A percentile compares a stretch with the other conserved stretches of the same genome.
These are phyloP conservation scores for Aphaenogaster rudis DNA, from an alignment of 1,140 invertebrate genomes.

Conservation along the genomic window DNA sequence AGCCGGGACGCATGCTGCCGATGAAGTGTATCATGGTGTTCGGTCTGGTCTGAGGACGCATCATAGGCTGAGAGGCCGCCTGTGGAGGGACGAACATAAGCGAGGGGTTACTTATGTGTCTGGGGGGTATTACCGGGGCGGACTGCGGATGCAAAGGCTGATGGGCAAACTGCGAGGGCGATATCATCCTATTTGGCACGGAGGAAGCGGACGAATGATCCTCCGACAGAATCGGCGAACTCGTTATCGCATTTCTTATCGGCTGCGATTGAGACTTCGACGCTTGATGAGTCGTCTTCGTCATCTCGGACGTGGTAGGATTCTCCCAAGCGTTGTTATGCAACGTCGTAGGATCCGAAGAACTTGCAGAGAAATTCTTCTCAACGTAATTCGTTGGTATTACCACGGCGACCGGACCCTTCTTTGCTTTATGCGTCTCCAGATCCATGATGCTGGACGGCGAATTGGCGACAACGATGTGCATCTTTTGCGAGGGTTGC, in stretches of 20 bases:
- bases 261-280: conserved; percentile 47
- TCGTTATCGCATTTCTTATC: conserved; percentile 37
- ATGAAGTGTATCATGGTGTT: conserved; percentile 64
- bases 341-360: neutral
- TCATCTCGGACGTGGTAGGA: neutral
- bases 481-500: conserved; percentile 71
- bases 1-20: conserved; percentile 65
- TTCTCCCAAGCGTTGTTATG: neutral
- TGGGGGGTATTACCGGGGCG: neutral
- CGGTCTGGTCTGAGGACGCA: conserved; percentile 60
- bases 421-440: conserved; percentile 55
- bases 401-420: conserved; percentile 74
- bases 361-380: neutral
- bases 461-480: conserved; percentile 80
- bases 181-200: conserved; percentile 41
- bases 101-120: neutral
- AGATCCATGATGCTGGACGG: conserved; percentile 20
- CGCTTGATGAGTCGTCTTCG: neutral
- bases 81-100: conserved; percentile 59
- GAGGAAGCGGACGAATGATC: conserved; percentile 9
- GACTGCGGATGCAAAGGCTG: conserved; percentile 15
- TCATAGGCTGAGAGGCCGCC: conserved; percentile 53
- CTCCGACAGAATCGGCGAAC: conserved; percentile 9
- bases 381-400: conserved; percentile 78
- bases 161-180: conserved; percentile 32